A percentile compares a stretch with the other conserved stretches of the same genome.
Conservation (phyloP, 2,797 vertebrate species). For the Lagocephalus sceleratus region DNA sequence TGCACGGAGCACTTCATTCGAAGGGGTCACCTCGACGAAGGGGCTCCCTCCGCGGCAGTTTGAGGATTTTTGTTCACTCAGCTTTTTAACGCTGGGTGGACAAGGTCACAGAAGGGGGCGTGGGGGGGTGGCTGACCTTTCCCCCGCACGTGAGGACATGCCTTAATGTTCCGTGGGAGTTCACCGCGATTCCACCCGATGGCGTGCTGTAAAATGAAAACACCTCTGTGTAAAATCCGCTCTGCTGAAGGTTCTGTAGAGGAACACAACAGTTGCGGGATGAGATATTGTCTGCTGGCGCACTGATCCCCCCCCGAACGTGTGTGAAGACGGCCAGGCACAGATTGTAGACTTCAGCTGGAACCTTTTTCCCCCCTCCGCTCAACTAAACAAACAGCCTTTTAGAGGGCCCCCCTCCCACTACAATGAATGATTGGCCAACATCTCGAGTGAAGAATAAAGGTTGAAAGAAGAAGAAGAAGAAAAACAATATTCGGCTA, state of each 20-base stretch:
- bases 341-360: constrained; percentile 31
- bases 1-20: constrained; percentile 18
- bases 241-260: constrained; percentile 25
- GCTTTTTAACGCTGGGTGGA: constrained; percentile 47
- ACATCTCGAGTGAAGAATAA: constrained; percentile 42
- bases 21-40: constrained; percentile 33
- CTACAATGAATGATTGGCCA: constrained; percentile 53
- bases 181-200: constrained; percentile 58
- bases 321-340: constrained; percentile 20
- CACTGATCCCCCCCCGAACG: constrained; percentile 14
- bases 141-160: constrained; percentile 14
- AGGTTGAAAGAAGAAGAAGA: constrained; percentile 32
- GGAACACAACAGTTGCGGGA: too few species aligned
- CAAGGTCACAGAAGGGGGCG: constrained; percentile 26
- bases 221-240: constrained; percentile 35
- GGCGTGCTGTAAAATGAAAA: constrained; percentile 55
- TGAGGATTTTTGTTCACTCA: constrained; percentile 33
- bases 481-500: constrained; percentile 46
- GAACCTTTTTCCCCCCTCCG: constrained; percentile 19
- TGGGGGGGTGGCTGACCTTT: constrained; percentile 21
- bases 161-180: constrained; percentile 33
- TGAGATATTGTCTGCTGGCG: too few species aligned
- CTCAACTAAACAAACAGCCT: constrained; percentile 48
- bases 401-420: constrained; percentile 20
- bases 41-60: constrained; percentile 7